Conservation (phyloP, 2,888 invertebrate species). For the Entomobrya proxima region DNA sequence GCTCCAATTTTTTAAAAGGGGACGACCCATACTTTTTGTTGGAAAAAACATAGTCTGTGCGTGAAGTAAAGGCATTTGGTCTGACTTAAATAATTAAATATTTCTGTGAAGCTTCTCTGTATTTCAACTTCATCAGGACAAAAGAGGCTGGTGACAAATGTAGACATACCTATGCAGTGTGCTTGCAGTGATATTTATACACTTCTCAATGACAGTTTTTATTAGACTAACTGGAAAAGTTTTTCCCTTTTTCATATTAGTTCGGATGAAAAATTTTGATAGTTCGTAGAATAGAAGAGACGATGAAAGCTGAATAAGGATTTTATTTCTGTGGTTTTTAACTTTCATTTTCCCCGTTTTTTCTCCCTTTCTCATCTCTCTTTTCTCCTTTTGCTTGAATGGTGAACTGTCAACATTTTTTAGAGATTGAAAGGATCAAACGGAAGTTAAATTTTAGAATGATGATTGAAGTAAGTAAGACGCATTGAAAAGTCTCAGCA, state of each 20-base stretch:
- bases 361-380: background rate
- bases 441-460: slow-evolving; percentile 47
- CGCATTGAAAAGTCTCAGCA: slow-evolving; percentile 18
- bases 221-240: too few relatives aligned
- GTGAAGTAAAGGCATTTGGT: too few relatives aligned
- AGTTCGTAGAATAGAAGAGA: background rate
- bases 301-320: slow-evolving; percentile 9
- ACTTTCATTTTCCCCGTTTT: background rate
- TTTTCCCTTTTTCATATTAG: too few relatives aligned
- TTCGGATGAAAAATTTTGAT: background rate
- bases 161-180: too few relatives aligned
- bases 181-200: too few relatives aligned
- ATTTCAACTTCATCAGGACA: too few relatives aligned
- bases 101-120: too few relatives aligned
- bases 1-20: slow-evolving; percentile 46
- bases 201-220: too few relatives aligned
- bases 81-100: too few relatives aligned
- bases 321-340: slow-evolving; percentile 41
- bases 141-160: too few relatives aligned
- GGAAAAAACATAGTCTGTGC: too few relatives aligned
- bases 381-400: slow-evolving; percentile 16
- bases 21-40: too few relatives aligned
- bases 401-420: slow-evolving; percentile 45
- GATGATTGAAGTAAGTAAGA: slow-evolving; percentile 34
- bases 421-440: slow-evolving; percentile 39